Percentiles rank a stretch among this genome's conserved stretches.
Evolutionary conservation across 2,888 invertebrate species (phyloP).

Genomic region (Rhogogaster chlorosoma): DNA sequence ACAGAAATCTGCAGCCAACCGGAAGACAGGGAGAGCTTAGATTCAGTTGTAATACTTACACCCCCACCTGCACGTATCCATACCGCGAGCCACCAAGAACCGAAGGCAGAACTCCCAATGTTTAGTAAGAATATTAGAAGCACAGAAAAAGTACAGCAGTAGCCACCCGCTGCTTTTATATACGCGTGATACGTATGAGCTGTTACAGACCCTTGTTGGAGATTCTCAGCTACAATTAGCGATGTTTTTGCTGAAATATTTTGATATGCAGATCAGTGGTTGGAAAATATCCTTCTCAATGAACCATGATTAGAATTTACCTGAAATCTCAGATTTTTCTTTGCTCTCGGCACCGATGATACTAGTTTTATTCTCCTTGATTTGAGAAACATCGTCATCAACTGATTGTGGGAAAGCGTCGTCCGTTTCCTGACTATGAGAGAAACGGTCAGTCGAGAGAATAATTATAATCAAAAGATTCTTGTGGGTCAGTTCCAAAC

Average conservation of each 20-base stretch:
- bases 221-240: constrained; percentile 11
- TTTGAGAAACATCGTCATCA: neutral
- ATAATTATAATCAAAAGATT: neutral
- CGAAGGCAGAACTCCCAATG: constrained; percentile 79
- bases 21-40: no score
- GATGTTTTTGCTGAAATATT: neutral
- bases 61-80: constrained; percentile 79
- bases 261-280: no score
- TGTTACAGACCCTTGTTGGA: constrained; percentile 71
- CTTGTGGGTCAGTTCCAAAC: neutral
- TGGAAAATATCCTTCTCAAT: neutral
- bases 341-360: neutral
- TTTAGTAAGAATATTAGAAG: constrained; percentile 78
- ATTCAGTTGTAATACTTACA: constrained; percentile 66
- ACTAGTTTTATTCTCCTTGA: neutral
- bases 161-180: constrained; percentile 80
- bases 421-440: neutral
- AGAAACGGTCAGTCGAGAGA: neutral
- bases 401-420: neutral
- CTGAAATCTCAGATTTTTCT: neutral
- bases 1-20: no score
- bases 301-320: neutral
- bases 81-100: constrained; percentile 82
- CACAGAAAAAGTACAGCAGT: constrained; percentile 74
- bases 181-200: constrained; percentile 78